Conservation (phyloP, 2,888 invertebrate genomes). For the Drosophila nigricruria region DNA sequence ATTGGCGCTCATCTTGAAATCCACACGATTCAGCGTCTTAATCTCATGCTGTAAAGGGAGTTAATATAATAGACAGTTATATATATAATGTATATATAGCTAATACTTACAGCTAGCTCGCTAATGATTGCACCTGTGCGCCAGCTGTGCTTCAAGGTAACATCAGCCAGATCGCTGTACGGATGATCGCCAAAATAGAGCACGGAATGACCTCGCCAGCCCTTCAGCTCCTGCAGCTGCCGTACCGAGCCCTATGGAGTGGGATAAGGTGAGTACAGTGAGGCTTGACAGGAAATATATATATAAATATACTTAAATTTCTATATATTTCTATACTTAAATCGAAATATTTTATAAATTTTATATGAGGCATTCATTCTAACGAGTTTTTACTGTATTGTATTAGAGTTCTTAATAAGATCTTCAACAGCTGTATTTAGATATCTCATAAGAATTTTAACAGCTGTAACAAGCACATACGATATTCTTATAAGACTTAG, state of each 20-base stretch:
- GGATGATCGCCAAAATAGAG: constrained; percentile 99
- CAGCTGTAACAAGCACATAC: not conserved
- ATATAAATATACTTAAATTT: not conserved
- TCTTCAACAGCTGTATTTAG: not conserved
- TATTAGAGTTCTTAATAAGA: not conserved
- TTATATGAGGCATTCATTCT: too few relatives aligned
- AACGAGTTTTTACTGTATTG: not conserved
- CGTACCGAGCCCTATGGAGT: constrained; percentile 93
- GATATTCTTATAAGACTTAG: not conserved
- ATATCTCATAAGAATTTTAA: not conserved
- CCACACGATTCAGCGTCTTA: constrained; percentile 91
- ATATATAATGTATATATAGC: not conserved
- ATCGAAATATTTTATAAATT: too few relatives aligned
- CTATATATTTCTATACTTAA: too few relatives aligned
- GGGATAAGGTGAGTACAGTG: not conserved
- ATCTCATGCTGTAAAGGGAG: constrained; percentile 92
- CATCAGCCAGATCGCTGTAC: constrained; percentile 98
- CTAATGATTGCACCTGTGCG: constrained; percentile 98
- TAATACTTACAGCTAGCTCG: constrained; percentile 92
- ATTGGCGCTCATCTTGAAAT: constrained; percentile 94
- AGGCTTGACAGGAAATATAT: not conserved
- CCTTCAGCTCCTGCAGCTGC: constrained; percentile 95
- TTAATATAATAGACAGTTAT: not conserved
- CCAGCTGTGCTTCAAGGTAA: constrained; percentile 98
- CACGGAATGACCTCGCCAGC: constrained; percentile 96